phyloP scores from a whole-genome alignment of 2,888 invertebrate genomes.

The Agapostemon virescens region DNA sequence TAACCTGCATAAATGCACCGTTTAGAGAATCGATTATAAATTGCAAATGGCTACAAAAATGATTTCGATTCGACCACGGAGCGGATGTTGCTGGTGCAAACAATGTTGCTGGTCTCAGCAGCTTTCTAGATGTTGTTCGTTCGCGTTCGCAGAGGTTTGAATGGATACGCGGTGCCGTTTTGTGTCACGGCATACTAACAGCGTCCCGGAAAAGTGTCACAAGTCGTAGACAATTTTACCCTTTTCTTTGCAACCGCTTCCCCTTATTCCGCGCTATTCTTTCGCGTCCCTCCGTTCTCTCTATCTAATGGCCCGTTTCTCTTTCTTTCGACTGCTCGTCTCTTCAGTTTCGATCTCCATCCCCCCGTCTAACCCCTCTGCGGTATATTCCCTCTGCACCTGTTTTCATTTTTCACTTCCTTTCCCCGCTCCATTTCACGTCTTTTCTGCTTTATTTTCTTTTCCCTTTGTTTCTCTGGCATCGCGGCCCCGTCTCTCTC shows the following conservation, averaged over 20 bases:
- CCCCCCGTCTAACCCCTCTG: background rate
- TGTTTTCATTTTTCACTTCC: conserved; percentile 28
- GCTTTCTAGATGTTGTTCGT: too few species aligned
- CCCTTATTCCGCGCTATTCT: conserved; percentile 29
- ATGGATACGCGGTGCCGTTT: too few species aligned
- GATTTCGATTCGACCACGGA: too few species aligned
- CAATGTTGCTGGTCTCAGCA: background rate
- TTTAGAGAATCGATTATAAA: too few species aligned
- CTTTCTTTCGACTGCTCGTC: conserved; percentile 6
- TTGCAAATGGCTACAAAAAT: too few species aligned
- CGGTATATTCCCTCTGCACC: conserved; percentile 15
- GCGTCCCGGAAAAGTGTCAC: conserved; percentile 30
- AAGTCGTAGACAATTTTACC: conserved; percentile 35
- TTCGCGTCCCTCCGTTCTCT: background rate
- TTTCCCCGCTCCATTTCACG: conserved; percentile 20
- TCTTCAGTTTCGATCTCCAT: conserved; percentile 8
- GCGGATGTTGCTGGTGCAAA: too few species aligned
- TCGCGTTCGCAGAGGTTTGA: conserved; percentile 9
- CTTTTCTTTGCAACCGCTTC: conserved; percentile 28
- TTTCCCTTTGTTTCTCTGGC: conserved; percentile 22
- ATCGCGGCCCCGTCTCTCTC: background rate
- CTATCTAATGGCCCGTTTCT: background rate
- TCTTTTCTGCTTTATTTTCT: conserved; percentile 20
- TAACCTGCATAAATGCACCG: too few species aligned
- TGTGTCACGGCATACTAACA: conserved; percentile 17